Percentiles rank a stretch among this genome's conserved stretches.
phyloP scores from a whole-genome alignment of 30 jellyfish, hydroid and myxozoan genomes.

The Aurelia sp. region DNA sequence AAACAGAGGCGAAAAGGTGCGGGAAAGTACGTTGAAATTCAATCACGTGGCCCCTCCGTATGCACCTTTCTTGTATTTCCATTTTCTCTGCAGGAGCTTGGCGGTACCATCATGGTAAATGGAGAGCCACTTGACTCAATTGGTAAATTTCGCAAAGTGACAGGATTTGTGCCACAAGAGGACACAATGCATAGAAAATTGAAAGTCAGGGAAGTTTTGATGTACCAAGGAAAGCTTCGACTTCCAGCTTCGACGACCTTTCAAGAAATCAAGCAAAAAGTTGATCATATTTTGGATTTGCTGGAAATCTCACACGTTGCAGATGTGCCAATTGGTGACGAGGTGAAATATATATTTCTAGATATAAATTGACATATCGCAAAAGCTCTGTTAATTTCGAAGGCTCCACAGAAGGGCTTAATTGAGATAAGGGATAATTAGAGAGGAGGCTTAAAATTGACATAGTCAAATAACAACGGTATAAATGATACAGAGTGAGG shows the following conservation, averaged over 20 bases:
- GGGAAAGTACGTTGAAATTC: too few relatives aligned
- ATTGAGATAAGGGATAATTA: too few relatives aligned
- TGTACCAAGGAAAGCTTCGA: constrained; percentile 67
- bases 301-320: constrained; percentile 63
- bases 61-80: too few relatives aligned
- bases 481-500: too few relatives aligned
- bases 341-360: constrained; percentile 14
- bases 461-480: too few relatives aligned
- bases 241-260: constrained; percentile 57
- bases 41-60: too few relatives aligned
- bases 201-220: constrained; percentile 65
- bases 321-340: constrained; percentile 55
- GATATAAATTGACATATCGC: too few relatives aligned
- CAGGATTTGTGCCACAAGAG: constrained; percentile 83
- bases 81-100: constrained; percentile 13
- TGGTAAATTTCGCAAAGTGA: constrained; percentile 46
- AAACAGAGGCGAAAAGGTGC: too few relatives aligned
- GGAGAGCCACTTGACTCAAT: constrained; percentile 42
- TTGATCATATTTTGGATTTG: constrained; percentile 32
- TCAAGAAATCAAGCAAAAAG: constrained; percentile 24
- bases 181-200: constrained; percentile 73
- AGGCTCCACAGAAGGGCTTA: too few relatives aligned
- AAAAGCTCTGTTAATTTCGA: not conserved
- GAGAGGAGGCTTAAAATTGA: too few relatives aligned
- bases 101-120: constrained; percentile 58